These are phyloP conservation scores for Nannobrachium achirus DNA, from an alignment of 2,113 vertebrate species.

Conservation along the genomic window DNA sequence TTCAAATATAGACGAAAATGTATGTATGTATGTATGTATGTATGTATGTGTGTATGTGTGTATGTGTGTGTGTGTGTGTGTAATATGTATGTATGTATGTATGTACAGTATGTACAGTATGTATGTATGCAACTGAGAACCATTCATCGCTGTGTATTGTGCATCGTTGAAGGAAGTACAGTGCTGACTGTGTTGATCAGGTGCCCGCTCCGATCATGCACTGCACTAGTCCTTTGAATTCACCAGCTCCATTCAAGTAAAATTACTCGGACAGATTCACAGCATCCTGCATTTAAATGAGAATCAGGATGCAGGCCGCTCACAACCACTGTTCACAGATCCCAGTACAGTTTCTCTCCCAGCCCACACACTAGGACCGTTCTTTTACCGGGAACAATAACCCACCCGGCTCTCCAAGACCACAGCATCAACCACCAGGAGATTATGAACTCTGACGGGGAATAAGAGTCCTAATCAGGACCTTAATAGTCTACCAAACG, in stretches of 20 bases:
- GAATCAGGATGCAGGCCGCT: not conserved
- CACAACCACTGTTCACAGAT: not conserved
- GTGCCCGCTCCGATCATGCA: not conserved
- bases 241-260: not conserved
- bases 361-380: slow-evolving; percentile 20
- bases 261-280: not conserved
- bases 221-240: not conserved
- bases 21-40: too few relatives aligned
- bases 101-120: not conserved
- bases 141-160: not conserved
- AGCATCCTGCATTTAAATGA: too few relatives aligned
- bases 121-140: not conserved
- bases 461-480: slow-evolving; percentile 70
- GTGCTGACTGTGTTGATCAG: too few relatives aligned
- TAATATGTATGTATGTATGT: not conserved
- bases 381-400: slow-evolving; percentile 24
- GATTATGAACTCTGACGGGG: slow-evolving; percentile 68
- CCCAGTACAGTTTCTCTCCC: not conserved
- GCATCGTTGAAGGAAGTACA: too few relatives aligned
- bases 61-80: not conserved
- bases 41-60: too few relatives aligned
- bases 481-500: slow-evolving; percentile 66
- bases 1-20: too few relatives aligned
- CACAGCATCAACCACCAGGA: slow-evolving; percentile 51
- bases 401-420: slow-evolving; percentile 19